These are phyloP conservation scores for Drosophila neotestacea DNA, from an alignment of 2,888 invertebrate genomes.

Conservation along the genomic window DNA sequence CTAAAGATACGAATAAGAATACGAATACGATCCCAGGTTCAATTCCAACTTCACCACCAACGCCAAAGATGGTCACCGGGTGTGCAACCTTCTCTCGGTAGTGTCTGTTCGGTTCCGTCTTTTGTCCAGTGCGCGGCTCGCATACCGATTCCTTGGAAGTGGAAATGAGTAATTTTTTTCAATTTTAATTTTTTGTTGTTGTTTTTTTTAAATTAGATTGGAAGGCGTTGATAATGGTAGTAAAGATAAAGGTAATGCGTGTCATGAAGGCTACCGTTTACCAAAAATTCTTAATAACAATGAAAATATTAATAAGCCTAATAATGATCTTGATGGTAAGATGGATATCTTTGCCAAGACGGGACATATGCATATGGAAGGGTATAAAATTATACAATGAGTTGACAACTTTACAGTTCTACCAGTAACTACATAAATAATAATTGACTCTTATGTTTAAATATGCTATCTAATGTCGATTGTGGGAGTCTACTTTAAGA, in stretches of 20 bases:
- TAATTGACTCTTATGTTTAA: constrained; percentile 3
- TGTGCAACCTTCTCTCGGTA: constrained; percentile 36
- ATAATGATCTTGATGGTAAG: constrained; percentile 46
- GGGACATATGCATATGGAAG: constrained; percentile 2
- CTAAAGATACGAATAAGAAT: constrained; percentile 57
- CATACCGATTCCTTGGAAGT: constrained; percentile 77
- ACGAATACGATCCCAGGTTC: constrained; percentile 5
- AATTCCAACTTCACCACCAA: constrained; percentile 15
- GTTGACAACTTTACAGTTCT: constrained; percentile 18
- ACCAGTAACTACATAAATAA: background rate
- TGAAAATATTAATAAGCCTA: constrained; percentile 59
- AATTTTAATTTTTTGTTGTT: constrained; percentile 44
- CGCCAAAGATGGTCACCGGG: constrained; percentile 43
- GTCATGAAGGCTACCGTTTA: constrained; percentile 63
- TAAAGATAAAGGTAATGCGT: constrained; percentile 61
- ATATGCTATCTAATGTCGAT: background rate
- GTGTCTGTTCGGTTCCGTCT: constrained; percentile 24
- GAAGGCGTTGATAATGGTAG: constrained; percentile 67
- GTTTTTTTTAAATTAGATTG: constrained; percentile 67
- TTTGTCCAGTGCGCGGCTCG: constrained; percentile 52
- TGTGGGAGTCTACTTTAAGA: background rate
- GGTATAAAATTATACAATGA: constrained; percentile 13
- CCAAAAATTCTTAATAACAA: constrained; percentile 40
- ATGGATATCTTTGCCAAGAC: constrained; percentile 16
- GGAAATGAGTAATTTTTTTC: constrained; percentile 80